Conservation (phyloP, 2,797 vertebrate genomes). For the Falco novaeseelandiae region DNA sequence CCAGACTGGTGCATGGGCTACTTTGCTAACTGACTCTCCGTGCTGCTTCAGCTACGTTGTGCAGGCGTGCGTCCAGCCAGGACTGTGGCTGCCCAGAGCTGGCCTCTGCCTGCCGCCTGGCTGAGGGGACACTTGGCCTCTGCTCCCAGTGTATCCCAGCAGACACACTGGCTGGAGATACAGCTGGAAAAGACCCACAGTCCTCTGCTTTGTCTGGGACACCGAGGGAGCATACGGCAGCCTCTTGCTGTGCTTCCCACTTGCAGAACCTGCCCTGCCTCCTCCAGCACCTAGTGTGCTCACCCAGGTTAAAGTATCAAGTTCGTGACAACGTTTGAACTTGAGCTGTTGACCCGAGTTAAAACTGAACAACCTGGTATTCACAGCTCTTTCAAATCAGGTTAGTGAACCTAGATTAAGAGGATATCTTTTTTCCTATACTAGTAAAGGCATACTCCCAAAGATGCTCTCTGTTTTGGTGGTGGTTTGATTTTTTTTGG, state of each 20-base stretch:
- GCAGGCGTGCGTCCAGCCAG: not conserved
- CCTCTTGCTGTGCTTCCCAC: rapidly evolving
- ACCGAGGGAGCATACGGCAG: rapidly evolving
- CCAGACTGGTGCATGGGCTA: not conserved
- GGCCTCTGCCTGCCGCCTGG: not conserved
- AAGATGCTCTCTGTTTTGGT: not conserved
- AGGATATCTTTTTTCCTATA: not conserved
- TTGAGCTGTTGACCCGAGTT: not conserved
- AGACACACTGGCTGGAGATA: not conserved
- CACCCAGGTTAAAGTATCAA: not conserved
- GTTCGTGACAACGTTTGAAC: not conserved
- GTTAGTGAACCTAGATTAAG: not conserved
- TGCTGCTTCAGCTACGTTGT: not conserved
- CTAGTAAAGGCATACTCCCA: not conserved
- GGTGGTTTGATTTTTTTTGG: not conserved
- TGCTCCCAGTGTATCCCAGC: not conserved
- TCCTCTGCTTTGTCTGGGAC: not conserved
- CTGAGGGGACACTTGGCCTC: not conserved
- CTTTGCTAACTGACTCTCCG: not conserved
- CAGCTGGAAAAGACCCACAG: not conserved
- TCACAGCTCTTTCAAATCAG: not conserved
- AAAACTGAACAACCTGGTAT: not conserved
- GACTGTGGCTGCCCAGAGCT: not conserved
- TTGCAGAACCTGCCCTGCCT: not conserved
- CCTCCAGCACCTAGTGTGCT: rapidly evolving